Evolutionary conservation across 2,113 vertebrate genomes (phyloP).

Genomic region (Tragelaphus imberbis): DNA sequence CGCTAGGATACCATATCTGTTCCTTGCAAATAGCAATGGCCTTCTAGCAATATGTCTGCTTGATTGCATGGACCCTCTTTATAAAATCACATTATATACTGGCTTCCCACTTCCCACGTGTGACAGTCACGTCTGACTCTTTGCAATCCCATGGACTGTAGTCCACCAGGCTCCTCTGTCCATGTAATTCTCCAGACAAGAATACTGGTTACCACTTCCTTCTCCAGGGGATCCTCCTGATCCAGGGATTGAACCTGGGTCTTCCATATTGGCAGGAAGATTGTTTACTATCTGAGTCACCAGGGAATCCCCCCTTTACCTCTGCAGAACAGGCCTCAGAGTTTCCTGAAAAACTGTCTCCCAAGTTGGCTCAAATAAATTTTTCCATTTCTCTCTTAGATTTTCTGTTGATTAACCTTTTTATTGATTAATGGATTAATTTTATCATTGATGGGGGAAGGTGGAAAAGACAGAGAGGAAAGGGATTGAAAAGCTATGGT

Average conservation of each 20-base stretch:
- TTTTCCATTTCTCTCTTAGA: neutral
- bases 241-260: neutral
- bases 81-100: neutral
- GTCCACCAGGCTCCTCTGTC: neutral
- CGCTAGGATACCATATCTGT: neutral
- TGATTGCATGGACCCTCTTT: neutral
- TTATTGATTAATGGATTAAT: neutral
- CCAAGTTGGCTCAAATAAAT: neutral
- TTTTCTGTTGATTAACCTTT: neutral
- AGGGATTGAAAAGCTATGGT: neutral
- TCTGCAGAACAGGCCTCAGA: neutral
- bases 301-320: neutral
- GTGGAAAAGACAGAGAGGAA: neutral
- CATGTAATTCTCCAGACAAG: neutral
- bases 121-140: neutral
- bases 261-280: neutral
- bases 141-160: neutral
- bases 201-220: neutral
- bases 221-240: neutral
- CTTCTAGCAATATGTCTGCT: neutral
- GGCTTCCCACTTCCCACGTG: neutral
- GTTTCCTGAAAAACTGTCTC: neutral
- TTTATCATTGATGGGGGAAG: neutral
- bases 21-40: neutral
- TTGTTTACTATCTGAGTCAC: neutral